Base-by-base conservation (phyloP, 2,888 invertebrate species). In the Anticlea derivata region DNA sequence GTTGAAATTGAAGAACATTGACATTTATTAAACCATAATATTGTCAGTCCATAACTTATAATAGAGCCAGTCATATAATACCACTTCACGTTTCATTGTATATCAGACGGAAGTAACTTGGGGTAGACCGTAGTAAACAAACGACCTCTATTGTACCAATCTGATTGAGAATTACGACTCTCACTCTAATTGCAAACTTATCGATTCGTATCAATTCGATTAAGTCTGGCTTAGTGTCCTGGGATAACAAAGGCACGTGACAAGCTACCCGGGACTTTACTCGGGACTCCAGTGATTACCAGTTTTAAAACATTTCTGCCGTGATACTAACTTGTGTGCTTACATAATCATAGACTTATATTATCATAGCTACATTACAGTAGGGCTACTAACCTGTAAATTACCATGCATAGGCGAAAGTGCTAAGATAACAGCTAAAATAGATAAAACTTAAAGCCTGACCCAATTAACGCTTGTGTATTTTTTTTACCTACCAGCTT, bases 171-270 rank as follows among this genome's bases (percentile, higher is more conserved):
- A 37, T 50, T 44, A 49, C 27, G 29, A 47, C 46, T 43, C 35
- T 44, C 52, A 38, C 17, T 52, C 48, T 46, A 40, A 55, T 61
- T 49, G 49, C 30, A 10, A 53, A 41, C 35, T 41, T 44, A 47
- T 56, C 46, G 48, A 49, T 50, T 50, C 30, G 27, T 34, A 47
- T 44, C 13, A 47, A 45, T 41, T 45, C 23, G 27, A 27, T 40
- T 41, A 45, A 33, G 23, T 6, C 5, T 4, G 17, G n/a, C n/a
- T n/a, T n/a, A n/a, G 17, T 17, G 17, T 17, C 4, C 17, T 17
- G 17, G 17, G 17, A 17, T 17, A 2, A 17, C 17, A 17, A 4
- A 17, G 17, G 4, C 4, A 4, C 4, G 17, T 17, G 17, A 17
- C 17, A 4, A 3, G 2, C 4, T 3, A 17, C 17, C 17, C 17